A percentile compares a stretch with the other conserved stretches of the same genome.
Conservation (phyloP, 2,888 invertebrate genomes). For the Frankliniella fusca region DNA sequence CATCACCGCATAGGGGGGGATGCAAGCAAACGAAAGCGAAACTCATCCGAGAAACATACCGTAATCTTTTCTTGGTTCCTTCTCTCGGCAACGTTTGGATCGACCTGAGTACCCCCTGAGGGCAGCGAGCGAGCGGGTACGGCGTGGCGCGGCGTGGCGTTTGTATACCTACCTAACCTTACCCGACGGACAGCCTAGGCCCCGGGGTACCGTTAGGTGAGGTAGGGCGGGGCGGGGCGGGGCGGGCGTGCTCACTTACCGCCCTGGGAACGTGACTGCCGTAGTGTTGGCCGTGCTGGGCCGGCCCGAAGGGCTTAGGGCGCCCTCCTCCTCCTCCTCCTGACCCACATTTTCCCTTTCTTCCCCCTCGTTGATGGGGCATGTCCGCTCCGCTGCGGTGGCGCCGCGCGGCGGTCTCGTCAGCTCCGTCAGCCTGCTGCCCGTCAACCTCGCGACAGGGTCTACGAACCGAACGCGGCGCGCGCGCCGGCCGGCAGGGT, state of each 20-base stretch:
- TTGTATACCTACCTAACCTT: not conserved
- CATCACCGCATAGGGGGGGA: no score
- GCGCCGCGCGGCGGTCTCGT: not conserved
- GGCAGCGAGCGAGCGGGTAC: not conserved
- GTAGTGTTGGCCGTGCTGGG: not conserved
- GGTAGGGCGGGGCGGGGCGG: not conserved
- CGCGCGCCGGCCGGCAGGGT: no score
- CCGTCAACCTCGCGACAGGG: no score
- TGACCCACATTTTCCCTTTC: slow-evolving; percentile 22
- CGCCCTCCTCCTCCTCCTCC: not conserved
- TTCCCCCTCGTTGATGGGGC: not conserved
- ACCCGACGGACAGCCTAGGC: not conserved
- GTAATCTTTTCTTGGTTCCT: no score
- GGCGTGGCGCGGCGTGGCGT: not conserved
- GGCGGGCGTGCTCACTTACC: not conserved
- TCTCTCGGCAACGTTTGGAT: no score
- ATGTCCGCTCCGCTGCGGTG: not conserved
- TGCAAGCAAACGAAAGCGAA: no score
- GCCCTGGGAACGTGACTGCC: not conserved
- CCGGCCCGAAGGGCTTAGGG: not conserved
- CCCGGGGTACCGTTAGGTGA: not conserved
- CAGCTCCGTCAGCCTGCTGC: not conserved
- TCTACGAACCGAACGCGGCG: no score
- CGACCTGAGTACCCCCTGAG: not conserved
- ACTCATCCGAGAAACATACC: no score